These are phyloP conservation scores for Eidolon helvum DNA, from an alignment of 2,113 vertebrate genomes.

Conservation along the genomic window DNA sequence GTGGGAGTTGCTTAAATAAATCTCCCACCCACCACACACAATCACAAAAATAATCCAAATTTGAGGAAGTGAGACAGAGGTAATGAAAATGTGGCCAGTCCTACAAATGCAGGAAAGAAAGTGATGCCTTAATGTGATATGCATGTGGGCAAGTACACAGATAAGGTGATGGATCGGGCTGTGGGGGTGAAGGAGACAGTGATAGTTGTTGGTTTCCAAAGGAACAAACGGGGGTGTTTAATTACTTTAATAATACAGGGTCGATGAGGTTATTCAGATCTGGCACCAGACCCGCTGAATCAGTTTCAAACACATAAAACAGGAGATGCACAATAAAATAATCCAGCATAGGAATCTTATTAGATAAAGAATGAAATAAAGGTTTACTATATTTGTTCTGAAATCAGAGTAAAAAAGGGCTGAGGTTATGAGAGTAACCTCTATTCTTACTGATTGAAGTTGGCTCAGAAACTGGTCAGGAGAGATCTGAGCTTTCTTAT, in stretches of 20 bases:
- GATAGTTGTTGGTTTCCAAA: neutral
- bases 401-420: neutral
- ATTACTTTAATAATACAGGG: neutral
- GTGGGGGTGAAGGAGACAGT: too few species aligned
- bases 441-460: neutral
- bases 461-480: neutral
- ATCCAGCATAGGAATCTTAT: neutral
- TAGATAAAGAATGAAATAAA: neutral
- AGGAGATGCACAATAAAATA: neutral
- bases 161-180: neutral
- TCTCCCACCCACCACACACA: neutral
- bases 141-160: accelerated
- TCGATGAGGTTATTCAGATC: neutral
- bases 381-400: neutral
- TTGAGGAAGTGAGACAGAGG: neutral
- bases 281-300: neutral
- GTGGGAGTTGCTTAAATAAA: neutral
- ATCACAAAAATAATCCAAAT: neutral
- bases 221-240: neutral
- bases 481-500: neutral
- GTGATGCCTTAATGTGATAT: neutral
- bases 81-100: neutral
- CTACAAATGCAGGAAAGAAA: neutral
- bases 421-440: neutral
- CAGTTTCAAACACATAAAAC: neutral